These are phyloP conservation scores for Calosoma granatense DNA, from an alignment of 1,140 invertebrate species.

Conservation along the genomic window DNA sequence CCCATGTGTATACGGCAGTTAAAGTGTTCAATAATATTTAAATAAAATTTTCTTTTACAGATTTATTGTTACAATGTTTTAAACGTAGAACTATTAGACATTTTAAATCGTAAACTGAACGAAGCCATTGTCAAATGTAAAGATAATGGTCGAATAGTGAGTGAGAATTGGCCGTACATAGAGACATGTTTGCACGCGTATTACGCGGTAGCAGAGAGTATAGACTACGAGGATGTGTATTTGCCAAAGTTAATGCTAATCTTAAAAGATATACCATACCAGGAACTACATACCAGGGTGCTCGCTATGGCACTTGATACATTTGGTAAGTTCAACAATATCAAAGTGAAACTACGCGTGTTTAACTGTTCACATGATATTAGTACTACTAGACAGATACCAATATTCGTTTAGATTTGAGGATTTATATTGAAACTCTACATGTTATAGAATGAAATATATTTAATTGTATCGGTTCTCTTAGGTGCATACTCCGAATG, in stretches of 20 bases:
- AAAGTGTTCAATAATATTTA: too few species aligned
- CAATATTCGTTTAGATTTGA: too few species aligned
- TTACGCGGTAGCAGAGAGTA: conserved; percentile 65
- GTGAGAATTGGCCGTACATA: conserved; percentile 46
- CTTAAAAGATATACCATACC: conserved; percentile 53
- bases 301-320: conserved; percentile 60
- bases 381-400: too few species aligned
- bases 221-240: conserved; percentile 50
- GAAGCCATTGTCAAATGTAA: conserved; percentile 38
- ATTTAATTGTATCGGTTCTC: too few species aligned
- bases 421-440: not conserved
- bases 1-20: too few species aligned
- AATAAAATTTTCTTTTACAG: conserved; percentile 32
- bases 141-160: conserved; percentile 25
- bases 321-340: conserved; percentile 42
- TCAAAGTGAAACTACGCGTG: not conserved
- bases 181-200: conserved; percentile 78
- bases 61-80: conserved; percentile 77
- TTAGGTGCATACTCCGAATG: conserved; percentile 70
- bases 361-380: too few species aligned
- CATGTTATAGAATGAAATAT: conserved; percentile 12
- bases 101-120: conserved; percentile 47
- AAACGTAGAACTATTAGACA: conserved; percentile 53
- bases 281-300: conserved; percentile 44
- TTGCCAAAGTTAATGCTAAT: conserved; percentile 58